Evolutionary conservation across 2,113 vertebrate species (phyloP), one percentile per base, ranked within the genome.

Genomic region (Myxocyprinus asiaticus): DNA sequence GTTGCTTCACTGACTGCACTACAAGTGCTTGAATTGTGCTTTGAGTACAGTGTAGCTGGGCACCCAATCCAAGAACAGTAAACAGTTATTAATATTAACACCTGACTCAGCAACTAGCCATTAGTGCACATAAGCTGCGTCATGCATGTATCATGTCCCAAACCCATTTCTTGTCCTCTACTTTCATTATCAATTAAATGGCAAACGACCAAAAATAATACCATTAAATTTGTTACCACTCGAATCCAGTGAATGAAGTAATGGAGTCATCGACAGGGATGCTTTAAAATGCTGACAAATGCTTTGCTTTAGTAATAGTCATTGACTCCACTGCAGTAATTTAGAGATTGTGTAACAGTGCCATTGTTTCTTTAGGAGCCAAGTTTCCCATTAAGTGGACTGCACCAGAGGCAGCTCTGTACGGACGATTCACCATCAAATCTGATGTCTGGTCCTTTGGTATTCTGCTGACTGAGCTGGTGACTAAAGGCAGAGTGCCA

Each of bases 381-480:
- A 99, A 98, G 89, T 99, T 99, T 87, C 97, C 97, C 80, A 99
- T 98, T 89, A 99, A 99, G 86, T 99, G 97, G 97, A 99, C 97
- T 0, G 97, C 97, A 78, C 97, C 97, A 2, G 97, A 99, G 85
- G 97, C 97, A 33, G 97, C 97, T 0, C 85, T 99, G n/a, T 99
- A 97, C 53, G 97, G 97, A 71, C 94, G 97, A 84, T 99, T 99
- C 86, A 98, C 97, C 47, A 99, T 99, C 90, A 99, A 99, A 90
- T 99, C 97, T 0, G 97, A 99, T 58, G 97, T 95, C 0, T 99
- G 97, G 97, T 99, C 97, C 3, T 99, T 99, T 88, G 97, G 97
- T 81, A 99, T 99, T 90, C 92, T 99, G 48, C 93, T 97, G 91
- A 99, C 96, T 56, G 97, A 98, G 76, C 90, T 98, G 83, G 97